phyloP scores from a whole-genome alignment of 2,113 vertebrate species.

The Patagioenas fasciata region DNA sequence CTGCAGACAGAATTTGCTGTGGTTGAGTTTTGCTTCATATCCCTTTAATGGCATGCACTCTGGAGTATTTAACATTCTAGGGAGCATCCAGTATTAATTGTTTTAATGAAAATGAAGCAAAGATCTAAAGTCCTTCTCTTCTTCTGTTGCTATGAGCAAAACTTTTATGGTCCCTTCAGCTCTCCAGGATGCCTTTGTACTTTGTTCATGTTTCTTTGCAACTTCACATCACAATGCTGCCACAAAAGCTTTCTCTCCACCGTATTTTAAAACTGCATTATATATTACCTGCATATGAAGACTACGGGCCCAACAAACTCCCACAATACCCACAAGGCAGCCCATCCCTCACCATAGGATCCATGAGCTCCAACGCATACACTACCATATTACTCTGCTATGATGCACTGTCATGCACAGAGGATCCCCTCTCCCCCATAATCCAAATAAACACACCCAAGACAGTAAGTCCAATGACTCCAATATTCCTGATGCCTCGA shows the following conservation, averaged over 20 bases:
- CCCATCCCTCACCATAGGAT: not conserved
- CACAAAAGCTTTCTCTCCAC: not conserved
- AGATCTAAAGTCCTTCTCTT: not conserved
- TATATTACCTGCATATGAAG: not conserved
- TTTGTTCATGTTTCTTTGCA: not conserved
- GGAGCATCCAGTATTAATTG: not conserved
- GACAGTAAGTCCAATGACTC: slow-evolving; percentile 95
- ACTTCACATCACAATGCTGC: not conserved
- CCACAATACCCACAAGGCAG: not conserved
- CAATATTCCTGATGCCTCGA: slow-evolving; percentile 92
- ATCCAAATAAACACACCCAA: slow-evolving; percentile 81
- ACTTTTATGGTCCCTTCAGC: not conserved
- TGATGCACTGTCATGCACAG: not conserved
- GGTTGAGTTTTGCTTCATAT: not conserved
- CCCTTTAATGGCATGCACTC: not conserved
- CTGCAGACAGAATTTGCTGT: not conserved
- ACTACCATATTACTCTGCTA: not conserved
- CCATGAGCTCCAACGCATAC: not conserved
- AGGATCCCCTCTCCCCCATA: not conserved
- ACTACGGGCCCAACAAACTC: not conserved
- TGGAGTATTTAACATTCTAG: not conserved
- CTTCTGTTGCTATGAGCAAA: not conserved
- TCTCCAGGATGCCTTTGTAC: not conserved
- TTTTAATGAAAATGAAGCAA: not conserved
- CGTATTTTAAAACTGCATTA: not conserved